Base-by-base conservation (phyloP, 2,797 vertebrate genomes). In the Helostoma temminkii region DNA sequence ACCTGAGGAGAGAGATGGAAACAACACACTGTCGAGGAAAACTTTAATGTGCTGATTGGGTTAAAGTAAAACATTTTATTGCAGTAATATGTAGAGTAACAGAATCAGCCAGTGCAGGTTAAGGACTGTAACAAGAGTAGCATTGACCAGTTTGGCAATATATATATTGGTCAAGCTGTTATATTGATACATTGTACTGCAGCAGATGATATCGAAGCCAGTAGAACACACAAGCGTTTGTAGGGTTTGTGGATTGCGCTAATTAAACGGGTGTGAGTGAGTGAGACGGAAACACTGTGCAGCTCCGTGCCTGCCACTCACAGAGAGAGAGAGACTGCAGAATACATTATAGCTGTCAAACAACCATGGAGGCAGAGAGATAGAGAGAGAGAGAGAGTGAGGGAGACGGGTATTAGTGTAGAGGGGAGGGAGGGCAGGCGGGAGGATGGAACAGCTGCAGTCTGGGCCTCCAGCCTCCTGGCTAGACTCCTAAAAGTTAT, bases 401-500 rank as follows among this genome's bases (percentile, higher is more conserved):
- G 80, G 74, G 82, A 24, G 49, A 42, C 9, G 21, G 25, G 48
- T 28, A 28, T 70, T 39, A 48, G 53, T 34, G 66, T 50, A 46
- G 62, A 49, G 50, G 43, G 76, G 70, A 76, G 84, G 89, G 85
- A 52, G 91, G 86, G 86, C 78, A 85, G 75, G 81, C 60, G 15
- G 59, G 87, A 89, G 87, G 88, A 87, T 85, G 84, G 93, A 94
- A 94, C 92, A 94, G 93, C 94, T 91, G 82, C 92, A 93, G 93
- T 94, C 94, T 95, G 93, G 89, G 92, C 92, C 92, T 91, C 74
- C 91, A 93, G 91, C 91, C 92, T 92, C 89, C 92, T 92, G 93
- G 93, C 94, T 92, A 95, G 93, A 95, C 94, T 92, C 92, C 85
- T 92, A 89, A 92, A 95, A 95, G 93, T 94, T 94, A 85, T 92